Evolutionary conservation across 2,888 invertebrate species (phyloP).

Genomic region (Dione juno): DNA sequence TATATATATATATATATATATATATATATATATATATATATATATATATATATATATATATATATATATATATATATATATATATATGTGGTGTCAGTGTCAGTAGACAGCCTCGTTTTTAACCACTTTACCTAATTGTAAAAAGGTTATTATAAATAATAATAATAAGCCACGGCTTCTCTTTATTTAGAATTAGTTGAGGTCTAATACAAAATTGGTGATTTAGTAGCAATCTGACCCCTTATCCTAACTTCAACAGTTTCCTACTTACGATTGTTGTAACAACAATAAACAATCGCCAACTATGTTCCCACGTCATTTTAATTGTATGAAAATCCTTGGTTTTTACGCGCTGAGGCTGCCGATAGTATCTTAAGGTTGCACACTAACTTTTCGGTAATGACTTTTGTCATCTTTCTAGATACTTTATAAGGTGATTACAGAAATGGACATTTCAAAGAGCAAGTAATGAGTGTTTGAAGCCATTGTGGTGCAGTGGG

Average conservation of each 20-base stretch:
- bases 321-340: conserved; percentile 75
- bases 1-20: too few species aligned
- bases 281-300: conserved; percentile 72
- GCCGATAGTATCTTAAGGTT: conserved; percentile 74
- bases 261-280: conserved; percentile 66
- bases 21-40: too few species aligned
- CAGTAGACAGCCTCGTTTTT: too few species aligned
- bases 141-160: too few species aligned
- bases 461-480: background rate
- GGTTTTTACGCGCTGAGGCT: conserved; percentile 65
- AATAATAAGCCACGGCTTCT: background rate
- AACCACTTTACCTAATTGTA: too few species aligned
- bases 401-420: conserved; percentile 44
- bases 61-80: too few species aligned
- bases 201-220: conserved; percentile 13
- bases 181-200: background rate
- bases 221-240: conserved; percentile 32
- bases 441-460: conserved; percentile 5
- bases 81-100: too few species aligned
- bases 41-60: too few species aligned
- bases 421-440: conserved; percentile 20
- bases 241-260: conserved; percentile 47
- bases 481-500: background rate
- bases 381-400: conserved; percentile 54
- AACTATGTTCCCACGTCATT: conserved; percentile 64